Evolutionary conservation across 2,888 invertebrate species (phyloP).

Genomic region (Phlogophora meticulosa): DNA sequence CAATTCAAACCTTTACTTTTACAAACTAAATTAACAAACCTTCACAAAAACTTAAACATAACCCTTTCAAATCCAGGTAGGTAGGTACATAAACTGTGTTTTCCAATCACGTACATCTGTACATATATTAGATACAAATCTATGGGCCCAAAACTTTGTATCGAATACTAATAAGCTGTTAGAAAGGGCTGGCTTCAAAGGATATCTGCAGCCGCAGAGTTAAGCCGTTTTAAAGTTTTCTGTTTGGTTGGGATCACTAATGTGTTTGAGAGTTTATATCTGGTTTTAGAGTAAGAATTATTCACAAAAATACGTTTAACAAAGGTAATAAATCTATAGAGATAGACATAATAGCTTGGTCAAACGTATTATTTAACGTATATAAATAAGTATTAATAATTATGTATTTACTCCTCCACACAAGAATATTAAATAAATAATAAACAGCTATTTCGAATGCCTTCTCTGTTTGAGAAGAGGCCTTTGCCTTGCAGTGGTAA

Average conservation of each 20-base stretch:
- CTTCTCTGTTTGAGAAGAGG: too few species aligned
- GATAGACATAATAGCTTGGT: too few species aligned
- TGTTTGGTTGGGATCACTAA: conserved; percentile 41
- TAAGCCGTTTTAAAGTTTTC: conserved; percentile 48
- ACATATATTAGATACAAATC: conserved; percentile 85
- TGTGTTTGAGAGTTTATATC: conserved; percentile 22
- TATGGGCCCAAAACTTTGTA: conserved; percentile 83
- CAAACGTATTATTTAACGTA: too few species aligned
- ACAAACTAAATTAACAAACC: conserved; percentile 4
- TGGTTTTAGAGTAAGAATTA: too few species aligned
- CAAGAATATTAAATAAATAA: too few species aligned
- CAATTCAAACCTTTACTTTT: too few species aligned
- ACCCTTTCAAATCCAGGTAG: conserved; percentile 42
- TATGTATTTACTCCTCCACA: too few species aligned
- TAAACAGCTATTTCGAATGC: too few species aligned
- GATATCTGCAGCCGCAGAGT: conserved; percentile 66
- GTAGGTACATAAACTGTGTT: conserved; percentile 65
- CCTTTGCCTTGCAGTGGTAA: too few species aligned
- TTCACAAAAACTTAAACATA: neutral
- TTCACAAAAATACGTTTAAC: too few species aligned
- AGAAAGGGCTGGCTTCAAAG: conserved; percentile 76
- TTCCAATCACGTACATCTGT: conserved; percentile 76
- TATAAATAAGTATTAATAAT: too few species aligned
- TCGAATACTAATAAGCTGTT: conserved; percentile 85
- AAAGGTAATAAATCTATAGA: too few species aligned